Evolutionary conservation across 2,888 invertebrate species (phyloP).

Genomic region (Hyposoter didymator): DNA sequence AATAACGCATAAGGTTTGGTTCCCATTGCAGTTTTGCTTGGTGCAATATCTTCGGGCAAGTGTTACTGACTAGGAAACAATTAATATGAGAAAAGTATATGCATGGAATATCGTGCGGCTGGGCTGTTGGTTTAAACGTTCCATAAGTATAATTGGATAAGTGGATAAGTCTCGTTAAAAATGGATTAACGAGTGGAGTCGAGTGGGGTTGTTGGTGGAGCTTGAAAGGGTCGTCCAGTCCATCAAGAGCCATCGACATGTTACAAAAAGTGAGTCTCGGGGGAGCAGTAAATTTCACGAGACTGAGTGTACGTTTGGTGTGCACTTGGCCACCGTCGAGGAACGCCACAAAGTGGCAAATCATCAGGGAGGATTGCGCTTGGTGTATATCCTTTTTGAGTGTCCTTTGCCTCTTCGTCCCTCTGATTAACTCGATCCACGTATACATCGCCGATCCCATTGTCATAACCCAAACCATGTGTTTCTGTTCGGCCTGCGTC

Average conservation of each 20-base stretch:
- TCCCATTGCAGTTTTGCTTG: too few relatives aligned
- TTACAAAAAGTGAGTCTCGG: conserved; percentile 17
- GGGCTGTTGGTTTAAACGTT: neutral
- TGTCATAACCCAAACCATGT: conserved; percentile 67
- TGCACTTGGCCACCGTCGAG: conserved; percentile 67
- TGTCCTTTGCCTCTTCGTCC: conserved; percentile 23
- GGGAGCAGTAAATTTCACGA: conserved; percentile 55
- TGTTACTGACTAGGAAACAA: too few relatives aligned
- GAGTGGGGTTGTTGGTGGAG: neutral
- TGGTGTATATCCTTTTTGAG: conserved; percentile 49
- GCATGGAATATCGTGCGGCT: neutral
- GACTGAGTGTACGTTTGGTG: conserved; percentile 43
- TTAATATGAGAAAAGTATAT: neutral
- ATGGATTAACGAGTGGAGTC: neutral
- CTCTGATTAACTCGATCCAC: conserved; percentile 52
- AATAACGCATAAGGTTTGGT: too few relatives aligned
- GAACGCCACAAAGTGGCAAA: conserved; percentile 42
- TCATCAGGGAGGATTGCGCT: conserved; percentile 46
- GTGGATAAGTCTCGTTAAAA: neutral
- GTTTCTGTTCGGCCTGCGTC: conserved; percentile 59
- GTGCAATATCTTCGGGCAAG: too few relatives aligned
- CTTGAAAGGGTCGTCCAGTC: neutral
- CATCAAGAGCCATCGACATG: conserved; percentile 6
- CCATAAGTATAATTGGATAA: conserved; percentile 11
- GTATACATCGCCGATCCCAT: conserved; percentile 48